A percentile compares a stretch with the other conserved stretches of the same genome.
Evolutionary conservation across 1,140 invertebrate species (phyloP).

Genomic region (Drosophila pallidifrons): DNA sequence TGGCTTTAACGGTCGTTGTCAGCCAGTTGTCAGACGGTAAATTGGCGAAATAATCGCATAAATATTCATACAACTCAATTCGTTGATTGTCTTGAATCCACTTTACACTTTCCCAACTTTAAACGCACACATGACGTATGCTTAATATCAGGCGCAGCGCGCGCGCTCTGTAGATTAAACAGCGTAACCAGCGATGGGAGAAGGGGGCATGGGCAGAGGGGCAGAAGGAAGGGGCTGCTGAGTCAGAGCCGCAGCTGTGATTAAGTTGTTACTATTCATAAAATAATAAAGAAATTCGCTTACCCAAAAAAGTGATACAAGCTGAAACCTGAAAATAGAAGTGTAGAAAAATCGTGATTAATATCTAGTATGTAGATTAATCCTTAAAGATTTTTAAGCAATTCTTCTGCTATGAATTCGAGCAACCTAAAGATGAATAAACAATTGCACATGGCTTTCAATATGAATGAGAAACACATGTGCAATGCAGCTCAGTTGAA

Average conservation of each 20-base stretch:
- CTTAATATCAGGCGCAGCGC: conserved; percentile 24
- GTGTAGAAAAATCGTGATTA: not conserved
- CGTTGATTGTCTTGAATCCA: conserved; percentile 25
- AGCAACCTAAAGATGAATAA: conserved; percentile 25
- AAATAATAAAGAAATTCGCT: conserved; percentile 10
- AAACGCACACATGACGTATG: conserved; percentile 39
- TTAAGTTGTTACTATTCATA: conserved; percentile 6
- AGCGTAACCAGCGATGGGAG: not conserved
- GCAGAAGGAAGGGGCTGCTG: not conserved
- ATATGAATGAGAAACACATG: conserved; percentile 36
- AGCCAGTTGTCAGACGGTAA: conserved; percentile 43
- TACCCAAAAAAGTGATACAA: not conserved
- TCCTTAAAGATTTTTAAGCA: no score
- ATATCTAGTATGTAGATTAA: not conserved
- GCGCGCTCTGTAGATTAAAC: not conserved
- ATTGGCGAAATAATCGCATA: conserved; percentile 34
- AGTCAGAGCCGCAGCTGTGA: conserved; percentile 5
- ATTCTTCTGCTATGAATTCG: not conserved
- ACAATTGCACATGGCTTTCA: conserved; percentile 61
- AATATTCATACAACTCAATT: conserved; percentile 44
- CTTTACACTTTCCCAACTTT: conserved; percentile 30
- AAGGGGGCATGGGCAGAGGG: not conserved
- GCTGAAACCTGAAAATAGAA: no score
- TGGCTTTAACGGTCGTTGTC: conserved; percentile 35
- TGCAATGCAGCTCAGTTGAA: conserved; percentile 22